Conservation (phyloP, 1,140 invertebrate species). For the Danaus plexippus region DNA sequence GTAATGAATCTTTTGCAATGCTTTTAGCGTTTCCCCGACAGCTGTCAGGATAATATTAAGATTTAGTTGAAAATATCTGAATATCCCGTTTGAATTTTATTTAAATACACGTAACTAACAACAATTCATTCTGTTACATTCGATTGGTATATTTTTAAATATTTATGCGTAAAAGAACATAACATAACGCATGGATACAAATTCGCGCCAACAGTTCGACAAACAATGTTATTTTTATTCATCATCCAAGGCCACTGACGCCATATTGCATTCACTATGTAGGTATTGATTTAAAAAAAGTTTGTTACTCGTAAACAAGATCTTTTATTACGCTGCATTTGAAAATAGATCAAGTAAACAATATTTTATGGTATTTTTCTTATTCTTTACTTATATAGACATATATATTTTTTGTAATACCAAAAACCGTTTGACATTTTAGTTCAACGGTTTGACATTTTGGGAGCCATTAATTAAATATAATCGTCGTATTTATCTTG, state of each 20-base stretch:
- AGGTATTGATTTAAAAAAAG: slow-evolving; percentile 38
- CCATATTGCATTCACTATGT: slow-evolving; percentile 60
- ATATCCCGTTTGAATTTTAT: neutral
- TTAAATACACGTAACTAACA: too few species aligned
- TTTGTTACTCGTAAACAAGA: slow-evolving; percentile 53
- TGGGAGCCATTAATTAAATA: slow-evolving; percentile 15
- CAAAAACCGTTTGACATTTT: too few species aligned
- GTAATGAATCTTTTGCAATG: slow-evolving; percentile 2
- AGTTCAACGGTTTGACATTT: slow-evolving; percentile 9
- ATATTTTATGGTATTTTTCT: too few species aligned
- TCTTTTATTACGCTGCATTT: slow-evolving; percentile 37
- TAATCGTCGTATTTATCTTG: slow-evolving; percentile 12
- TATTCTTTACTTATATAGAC: too few species aligned
- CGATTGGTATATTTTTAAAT: neutral
- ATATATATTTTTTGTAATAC: too few species aligned
- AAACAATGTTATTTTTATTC: slow-evolving; percentile 67
- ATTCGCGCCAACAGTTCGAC: slow-evolving; percentile 45
- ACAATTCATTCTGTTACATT: neutral
- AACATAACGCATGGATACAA: slow-evolving; percentile 37
- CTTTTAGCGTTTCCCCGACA: slow-evolving; percentile 13
- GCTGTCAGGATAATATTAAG: too few species aligned
- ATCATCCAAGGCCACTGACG: slow-evolving; percentile 51
- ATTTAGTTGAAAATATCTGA: slow-evolving; percentile 7
- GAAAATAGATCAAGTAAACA: slow-evolving; percentile 17
- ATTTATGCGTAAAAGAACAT: too few species aligned